Evolutionary conservation across 1,140 invertebrate species (phyloP).

Genomic region (Scaptomyza graminum): DNA sequence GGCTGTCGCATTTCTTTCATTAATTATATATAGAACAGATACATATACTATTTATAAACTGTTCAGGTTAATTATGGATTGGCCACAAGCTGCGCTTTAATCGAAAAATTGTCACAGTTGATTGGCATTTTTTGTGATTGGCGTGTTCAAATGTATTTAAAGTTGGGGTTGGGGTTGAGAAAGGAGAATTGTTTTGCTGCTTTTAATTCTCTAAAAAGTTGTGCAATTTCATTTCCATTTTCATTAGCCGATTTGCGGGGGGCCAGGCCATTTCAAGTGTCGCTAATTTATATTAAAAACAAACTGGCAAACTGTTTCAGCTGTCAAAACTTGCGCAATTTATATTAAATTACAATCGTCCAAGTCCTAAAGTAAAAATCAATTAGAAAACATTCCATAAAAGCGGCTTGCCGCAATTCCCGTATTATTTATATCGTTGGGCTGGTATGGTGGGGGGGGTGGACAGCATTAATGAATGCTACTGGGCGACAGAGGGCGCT

Average conservation of each 20-base stretch:
- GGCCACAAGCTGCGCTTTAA: conserved; percentile 55
- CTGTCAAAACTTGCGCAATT: conserved; percentile 79
- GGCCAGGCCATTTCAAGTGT: conserved; percentile 49
- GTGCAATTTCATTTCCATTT: conserved; percentile 30
- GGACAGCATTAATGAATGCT: conserved; percentile 27
- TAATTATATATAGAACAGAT: conserved; percentile 20
- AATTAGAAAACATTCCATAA: conserved; percentile 74
- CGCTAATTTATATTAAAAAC: conserved; percentile 69
- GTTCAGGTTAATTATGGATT: conserved; percentile 56
- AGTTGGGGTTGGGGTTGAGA: too few species aligned
- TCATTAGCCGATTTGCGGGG: conserved; percentile 25
- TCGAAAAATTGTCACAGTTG: conserved; percentile 70
- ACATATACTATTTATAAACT: not conserved
- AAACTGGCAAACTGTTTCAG: conserved; percentile 39
- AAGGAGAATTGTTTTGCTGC: too few species aligned
- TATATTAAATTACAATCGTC: conserved; percentile 71
- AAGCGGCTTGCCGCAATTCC: conserved; percentile 60
- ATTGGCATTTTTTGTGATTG: conserved; percentile 56
- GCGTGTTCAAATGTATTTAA: too few species aligned
- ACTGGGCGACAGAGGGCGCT: conserved; percentile 22
- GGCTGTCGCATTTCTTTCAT: conserved; percentile 14
- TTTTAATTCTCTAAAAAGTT: conserved; percentile 18
- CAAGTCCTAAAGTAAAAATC: conserved; percentile 57
- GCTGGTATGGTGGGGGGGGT: too few species aligned
- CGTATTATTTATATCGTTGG: conserved; percentile 1